Evolutionary conservation across 2,113 vertebrate species (phyloP).

Genomic region (Semnornis frantzii): DNA sequence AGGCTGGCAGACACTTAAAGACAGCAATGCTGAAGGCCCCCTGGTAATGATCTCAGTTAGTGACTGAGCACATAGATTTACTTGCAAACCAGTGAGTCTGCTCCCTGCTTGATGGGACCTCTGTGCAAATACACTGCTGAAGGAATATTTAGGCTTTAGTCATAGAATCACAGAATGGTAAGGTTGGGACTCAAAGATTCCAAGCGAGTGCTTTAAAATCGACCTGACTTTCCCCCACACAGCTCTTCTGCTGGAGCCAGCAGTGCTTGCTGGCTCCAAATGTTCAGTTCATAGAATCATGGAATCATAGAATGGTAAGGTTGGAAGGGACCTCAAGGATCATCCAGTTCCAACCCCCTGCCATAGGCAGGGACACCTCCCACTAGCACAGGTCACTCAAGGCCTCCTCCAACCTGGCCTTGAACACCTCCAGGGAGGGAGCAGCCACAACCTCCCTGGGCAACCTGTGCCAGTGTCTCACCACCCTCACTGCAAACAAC

Average conservation of each 20-base stretch:
- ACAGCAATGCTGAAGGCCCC: neutral
- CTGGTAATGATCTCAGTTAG: slow-evolving; percentile 23
- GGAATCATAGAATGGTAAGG: no score
- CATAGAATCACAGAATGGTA: no score
- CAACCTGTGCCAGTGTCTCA: no score
- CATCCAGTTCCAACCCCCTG: no score
- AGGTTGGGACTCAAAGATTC: neutral
- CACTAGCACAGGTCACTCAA: no score
- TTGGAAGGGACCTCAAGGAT: no score
- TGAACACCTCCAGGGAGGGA: no score
- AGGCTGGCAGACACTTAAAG: slow-evolving; percentile 28
- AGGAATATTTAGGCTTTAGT: neutral
- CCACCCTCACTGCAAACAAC: no score
- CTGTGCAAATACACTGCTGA: neutral
- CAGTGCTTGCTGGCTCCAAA: slow-evolving; percentile 46
- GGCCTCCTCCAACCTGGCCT: no score
- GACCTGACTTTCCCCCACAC: slow-evolving; percentile 65
- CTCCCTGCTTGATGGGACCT: neutral
- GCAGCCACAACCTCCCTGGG: no score
- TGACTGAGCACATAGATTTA: slow-evolving; percentile 11
- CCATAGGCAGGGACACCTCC: no score
- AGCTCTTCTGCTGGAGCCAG: slow-evolving; percentile 14
- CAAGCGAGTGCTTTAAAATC: slow-evolving; percentile 56
- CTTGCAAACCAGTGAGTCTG: slow-evolving; percentile 8
- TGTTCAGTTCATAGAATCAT: neutral